Evolutionary conservation across 2,797 vertebrate genomes (phyloP), one percentile per base, ranked within the genome.

Genomic region (Euthynnus affinis): DNA sequence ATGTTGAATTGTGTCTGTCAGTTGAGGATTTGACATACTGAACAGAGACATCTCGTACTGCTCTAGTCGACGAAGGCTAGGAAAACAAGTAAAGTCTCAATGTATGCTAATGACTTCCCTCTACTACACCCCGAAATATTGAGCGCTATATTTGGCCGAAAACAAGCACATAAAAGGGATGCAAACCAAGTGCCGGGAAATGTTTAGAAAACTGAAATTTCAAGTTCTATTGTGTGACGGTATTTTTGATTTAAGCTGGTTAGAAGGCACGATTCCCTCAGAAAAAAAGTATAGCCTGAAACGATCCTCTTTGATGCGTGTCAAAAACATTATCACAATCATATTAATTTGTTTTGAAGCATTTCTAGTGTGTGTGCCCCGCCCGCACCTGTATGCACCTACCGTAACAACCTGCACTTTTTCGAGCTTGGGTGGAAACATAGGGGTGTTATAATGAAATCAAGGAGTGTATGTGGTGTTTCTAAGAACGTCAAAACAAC

Each of bases 401-500:
- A n/a, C n/a, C n/a, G n/a, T n/a, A n/a, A n/a, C n/a, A n/a, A n/a
- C n/a, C 34, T 53, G 17, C 6, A 5, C 37, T 34, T 25, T 53
- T 42, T 52, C 6, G 18, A 51, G 14, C 9, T 3, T 13, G 6
- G 23, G 10, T 56, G 49, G 23, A 53, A 76, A 74, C 64, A 66
- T 17, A 4, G 17, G 34, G 22, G 32, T 1, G 13, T 37, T 8
- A 56, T 23, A 53, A 27, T 60, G 27, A 27, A 75, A 73, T 32
- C 29, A 0, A 40, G 20, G 18, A 25, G 22, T 25, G 48, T 15
- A 29, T 23, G 29, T 27, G 15, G 12, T 12, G 27, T 37, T 72
- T 61, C 37, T 18, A 20, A 68, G 32, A 81, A 80, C 63, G 27
- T 61, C 20, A 49, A 34, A 32, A 37, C 13, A 51, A 44, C 25